Evolutionary conservation across 2,888 invertebrate genomes (phyloP).

Genomic region (Flexamia atlantica): DNA sequence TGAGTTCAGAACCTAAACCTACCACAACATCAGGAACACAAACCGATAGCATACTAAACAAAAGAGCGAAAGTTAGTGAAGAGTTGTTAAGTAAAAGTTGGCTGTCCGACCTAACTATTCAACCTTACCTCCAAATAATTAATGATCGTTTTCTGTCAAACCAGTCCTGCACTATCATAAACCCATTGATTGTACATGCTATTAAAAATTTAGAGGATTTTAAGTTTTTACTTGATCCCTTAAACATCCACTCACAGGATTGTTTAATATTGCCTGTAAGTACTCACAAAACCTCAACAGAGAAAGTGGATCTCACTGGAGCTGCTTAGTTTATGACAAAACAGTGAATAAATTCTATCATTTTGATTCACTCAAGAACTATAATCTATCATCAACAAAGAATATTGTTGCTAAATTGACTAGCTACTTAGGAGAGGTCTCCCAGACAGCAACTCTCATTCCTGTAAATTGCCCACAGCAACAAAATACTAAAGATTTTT

Average conservation of each 20-base stretch:
- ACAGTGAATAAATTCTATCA: neutral
- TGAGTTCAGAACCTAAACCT: neutral
- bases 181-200: constrained; percentile 14
- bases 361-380: constrained; percentile 20
- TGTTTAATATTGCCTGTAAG: neutral
- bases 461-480: constrained; percentile 19
- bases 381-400: constrained; percentile 7
- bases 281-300: neutral
- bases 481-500: neutral
- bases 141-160: neutral
- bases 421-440: neutral
- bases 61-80: neutral
- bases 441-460: neutral
- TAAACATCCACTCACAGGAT: neutral
- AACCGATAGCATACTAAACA: neutral
- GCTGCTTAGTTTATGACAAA: constrained; percentile 33
- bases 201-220: constrained; percentile 19
- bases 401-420: neutral
- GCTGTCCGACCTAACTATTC: constrained; percentile 6
- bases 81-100: constrained; percentile 24
- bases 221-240: constrained; percentile 10
- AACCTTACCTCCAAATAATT: constrained; percentile 30
- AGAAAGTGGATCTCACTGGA: constrained; percentile 43
- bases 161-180: neutral
- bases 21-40: neutral